Base-by-base conservation (phyloP, 2,888 invertebrate species). In the Apomyelois bistriatella region DNA sequence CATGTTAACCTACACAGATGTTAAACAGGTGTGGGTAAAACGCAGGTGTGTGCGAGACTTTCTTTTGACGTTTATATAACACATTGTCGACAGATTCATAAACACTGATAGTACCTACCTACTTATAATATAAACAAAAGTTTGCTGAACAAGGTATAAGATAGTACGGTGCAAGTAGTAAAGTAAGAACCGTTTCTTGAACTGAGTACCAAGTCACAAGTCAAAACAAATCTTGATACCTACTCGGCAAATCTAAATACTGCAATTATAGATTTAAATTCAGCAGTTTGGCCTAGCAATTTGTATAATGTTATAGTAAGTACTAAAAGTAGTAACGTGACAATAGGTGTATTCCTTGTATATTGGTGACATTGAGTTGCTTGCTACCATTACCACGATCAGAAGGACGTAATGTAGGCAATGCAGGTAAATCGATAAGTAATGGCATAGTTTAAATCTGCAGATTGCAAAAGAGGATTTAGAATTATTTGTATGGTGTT, bases 1-100 rank as follows among this genome's bases (percentile, higher is more conserved):
- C 76, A 67, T 38, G 76, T 79, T 78, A 69, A 79, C 77, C 75
- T 79, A 79, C 71, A 70, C 60, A 62, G 60, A 58, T 54, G 49
- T 17, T 46, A 56, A 52, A 60, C 68, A 67, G 72, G 70, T 72
- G 66, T 64, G 59, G 62, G 56, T 56, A 56, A 53, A 22, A 52
- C 36, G 56, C 66, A 69, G 65, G 67, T 65, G 54, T 53, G 59
- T 59, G 62, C 58, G 60, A 58, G 62, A 70, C 77, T 78, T 82
- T 82, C 76, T 80, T 78, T 62, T 56, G 57, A 62, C 54, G 64
- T 74, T 76, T 71, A 75, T 72, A 65, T 61, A 63, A 66, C 57
- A 53, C 54, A 58, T 55, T 64, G 58, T 60, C 56, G 61, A 65
- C 60, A 64, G 62, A 66, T 75, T 65, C 60, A 65, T 74, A 78